Evolutionary conservation across 1,140 invertebrate genomes (phyloP), one percentile per base, ranked within the genome.

Genomic region (Oedothorax gibbosus): DNA sequence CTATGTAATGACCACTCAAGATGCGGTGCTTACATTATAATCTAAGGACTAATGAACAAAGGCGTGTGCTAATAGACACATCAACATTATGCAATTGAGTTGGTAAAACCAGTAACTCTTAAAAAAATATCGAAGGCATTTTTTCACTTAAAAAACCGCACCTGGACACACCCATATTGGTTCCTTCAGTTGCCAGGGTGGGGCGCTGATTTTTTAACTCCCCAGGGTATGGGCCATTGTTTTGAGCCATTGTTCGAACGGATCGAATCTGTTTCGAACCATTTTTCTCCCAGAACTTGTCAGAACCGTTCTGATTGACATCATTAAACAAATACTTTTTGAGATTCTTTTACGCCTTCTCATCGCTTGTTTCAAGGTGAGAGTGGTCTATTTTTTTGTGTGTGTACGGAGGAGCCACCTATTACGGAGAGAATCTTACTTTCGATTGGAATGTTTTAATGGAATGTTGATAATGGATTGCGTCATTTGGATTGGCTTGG

Each of bases 151-250:
- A 53, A n/a, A 49, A 71, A 57, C 72, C 72, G 57, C 72, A 75
- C 72, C 72, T 75, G 15, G 53, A 75, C 72, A 75, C 72, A 75
- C 72, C 72, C 72, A 21, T 15, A 21, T 49, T 56, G 18, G n/a
- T 21, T 57, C 18, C 11, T 75, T 12, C 15, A 35, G 21, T 21
- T 57, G 57, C 72, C 54, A 57, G 72, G 71, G 72, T 75, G 72
- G 72, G 69, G 69, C 50, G 49, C 69, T 56, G 56, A 20, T 75
- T 57, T 49, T 75, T 57, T 75, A 14, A 53, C 72, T 57, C 72
- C 72, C 54, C 21, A 18, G 72, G 72, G 53, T 75, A 75, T 75
- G 49, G 72, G 72, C 54, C 72, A 75, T 75, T 75, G 72, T 57
- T 75, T 15, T 9, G 49, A 18, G 8, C 21, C 53, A 75, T 75